Base-by-base conservation (phyloP, 1,140 invertebrate species). In the Macrosteles quadrilineatus region DNA sequence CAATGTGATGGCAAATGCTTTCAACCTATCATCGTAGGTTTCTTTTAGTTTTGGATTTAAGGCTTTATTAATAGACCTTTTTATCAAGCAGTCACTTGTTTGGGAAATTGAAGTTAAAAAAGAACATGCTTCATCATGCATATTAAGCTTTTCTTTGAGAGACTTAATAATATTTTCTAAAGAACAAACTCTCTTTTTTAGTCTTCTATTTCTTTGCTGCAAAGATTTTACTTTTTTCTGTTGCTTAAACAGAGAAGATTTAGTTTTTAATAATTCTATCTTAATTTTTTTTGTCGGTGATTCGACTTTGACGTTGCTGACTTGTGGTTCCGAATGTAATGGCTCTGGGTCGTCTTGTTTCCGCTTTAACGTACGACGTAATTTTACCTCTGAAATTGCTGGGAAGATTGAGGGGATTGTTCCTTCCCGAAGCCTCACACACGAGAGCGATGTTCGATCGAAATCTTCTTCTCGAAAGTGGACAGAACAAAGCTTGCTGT, bases 1-100 rank as follows among this genome's bases (percentile, higher is more conserved):
- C 31, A 82, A 68, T 27, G 81, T 81, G 9, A 81, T 65, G 63
- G 78, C 77, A 76, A 80, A 81, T 70, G 45, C 19, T 12, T 67
- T 67, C 2, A 43, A 29, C 30, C 65, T 67, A 14, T 67, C 65
- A 45, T 63, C 63, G 40, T 59, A 73, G 17, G 31, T 21, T 30
- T 50, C 50, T 50, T 29, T 73, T 53, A 68, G 45, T 19, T 64
- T 57, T 27, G 65, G 23, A 40, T 66, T 71, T 50, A 12, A 50
- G 21, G 23, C 29, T 67, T 67, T 40, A 12, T 23, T 36, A 21
- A 36, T 53, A 36, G 68, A 21, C 27, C 68, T 65, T 40, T 70
- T 36, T 43, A 70, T 62, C 65, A 62, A 32, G 27, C 43, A 70
- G 31, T 70, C 68, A 21, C 30, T 23, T 36, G 67, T 43, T 70